These are phyloP conservation scores for Leptodactylus fallax DNA, from an alignment of 2,797 vertebrate species.

Conservation along the genomic window DNA sequence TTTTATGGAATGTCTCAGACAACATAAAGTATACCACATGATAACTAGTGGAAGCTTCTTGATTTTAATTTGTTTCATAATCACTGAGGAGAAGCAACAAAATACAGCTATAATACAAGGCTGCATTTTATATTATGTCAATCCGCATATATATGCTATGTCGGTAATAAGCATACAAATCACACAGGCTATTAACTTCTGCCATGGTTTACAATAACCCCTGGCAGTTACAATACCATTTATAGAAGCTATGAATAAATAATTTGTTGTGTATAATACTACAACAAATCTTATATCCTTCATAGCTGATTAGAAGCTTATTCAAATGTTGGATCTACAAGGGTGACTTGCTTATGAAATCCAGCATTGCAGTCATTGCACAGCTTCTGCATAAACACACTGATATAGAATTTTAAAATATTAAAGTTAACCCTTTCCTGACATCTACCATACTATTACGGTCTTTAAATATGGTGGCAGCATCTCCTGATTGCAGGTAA, in stretches of 20 bases:
- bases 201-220: slow-evolving; percentile 28
- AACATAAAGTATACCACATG: not conserved
- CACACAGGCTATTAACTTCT: slow-evolving; percentile 41
- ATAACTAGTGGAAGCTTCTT: slow-evolving; percentile 16
- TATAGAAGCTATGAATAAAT: slow-evolving; percentile 37
- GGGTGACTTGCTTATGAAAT: not conserved
- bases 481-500: no score
- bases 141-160: slow-evolving; percentile 23
- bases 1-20: not conserved
- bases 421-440: not conserved
- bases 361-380: not conserved
- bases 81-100: slow-evolving; percentile 44
- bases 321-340: not conserved
- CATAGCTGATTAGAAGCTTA: not conserved
- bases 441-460: no score
- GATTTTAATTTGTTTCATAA: slow-evolving; percentile 45
- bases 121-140: slow-evolving; percentile 9
- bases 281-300: not conserved
- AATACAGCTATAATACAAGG: not conserved
- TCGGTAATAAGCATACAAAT: slow-evolving; percentile 38
- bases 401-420: not conserved
- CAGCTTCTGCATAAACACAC: not conserved
- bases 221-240: slow-evolving; percentile 31
- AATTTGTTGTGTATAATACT: slow-evolving; percentile 26
- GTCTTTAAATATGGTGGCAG: no score